These are phyloP conservation scores for Prionchulus punctatus DNA, from an alignment of 2,888 invertebrate species.

Conservation along the genomic window DNA sequence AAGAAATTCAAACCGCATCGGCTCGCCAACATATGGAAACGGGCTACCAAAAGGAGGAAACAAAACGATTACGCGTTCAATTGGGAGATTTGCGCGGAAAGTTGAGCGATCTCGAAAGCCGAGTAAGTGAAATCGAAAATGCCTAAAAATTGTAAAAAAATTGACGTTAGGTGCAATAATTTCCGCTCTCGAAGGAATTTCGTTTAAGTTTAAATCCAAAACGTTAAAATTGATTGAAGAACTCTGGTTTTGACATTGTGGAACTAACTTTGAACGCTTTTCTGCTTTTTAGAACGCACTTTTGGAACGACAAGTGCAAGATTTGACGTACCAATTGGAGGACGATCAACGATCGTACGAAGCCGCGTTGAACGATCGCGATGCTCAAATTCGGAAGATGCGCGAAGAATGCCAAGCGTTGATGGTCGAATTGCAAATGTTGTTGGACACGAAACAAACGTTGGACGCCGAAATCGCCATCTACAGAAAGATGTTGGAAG, in stretches of 20 bases:
- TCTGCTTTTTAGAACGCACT: conserved; percentile 37
- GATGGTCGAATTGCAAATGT: conserved; percentile 31
- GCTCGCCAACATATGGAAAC: conserved; percentile 39
- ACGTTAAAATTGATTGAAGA: no score
- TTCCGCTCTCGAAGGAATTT: no score
- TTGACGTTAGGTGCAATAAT: no score
- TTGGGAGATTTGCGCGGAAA: conserved; percentile 37
- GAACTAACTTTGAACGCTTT: no score
- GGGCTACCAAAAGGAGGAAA: conserved; percentile 37
- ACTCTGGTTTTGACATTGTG: no score
- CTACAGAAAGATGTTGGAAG: conserved; percentile 42
- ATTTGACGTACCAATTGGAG: conserved; percentile 38
- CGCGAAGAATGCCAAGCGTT: conserved; percentile 34
- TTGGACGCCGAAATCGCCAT: conserved; percentile 43
- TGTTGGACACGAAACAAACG: conserved; percentile 41
- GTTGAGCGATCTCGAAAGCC: conserved; percentile 39
- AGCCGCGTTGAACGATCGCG: conserved; percentile 33
- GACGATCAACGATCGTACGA: conserved; percentile 38
- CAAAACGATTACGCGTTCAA: conserved; percentile 36
- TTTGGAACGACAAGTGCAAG: conserved; percentile 39
- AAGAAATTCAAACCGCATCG: conserved; percentile 40
- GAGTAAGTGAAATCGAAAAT: conserved; percentile 35
- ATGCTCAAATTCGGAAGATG: conserved; percentile 33
- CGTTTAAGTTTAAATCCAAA: no score
- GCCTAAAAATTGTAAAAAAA: no score